Evolutionary conservation across 2,113 vertebrate genomes (phyloP).

Genomic region (Grammomys dolichurus): DNA sequence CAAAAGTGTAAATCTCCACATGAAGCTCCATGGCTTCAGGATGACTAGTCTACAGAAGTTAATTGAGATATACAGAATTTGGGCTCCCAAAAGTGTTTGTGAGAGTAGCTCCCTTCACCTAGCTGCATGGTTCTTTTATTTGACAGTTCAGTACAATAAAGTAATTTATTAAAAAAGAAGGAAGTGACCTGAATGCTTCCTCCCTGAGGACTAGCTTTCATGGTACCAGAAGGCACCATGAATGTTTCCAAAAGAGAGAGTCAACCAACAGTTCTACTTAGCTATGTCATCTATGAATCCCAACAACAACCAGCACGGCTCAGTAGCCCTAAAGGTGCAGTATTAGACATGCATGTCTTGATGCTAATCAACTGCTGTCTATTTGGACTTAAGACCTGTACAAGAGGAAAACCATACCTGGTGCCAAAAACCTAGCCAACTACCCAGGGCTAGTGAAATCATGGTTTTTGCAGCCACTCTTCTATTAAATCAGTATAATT

Average conservation of each 20-base stretch:
- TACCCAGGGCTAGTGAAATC: not conserved
- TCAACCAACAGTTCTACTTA: too few species aligned
- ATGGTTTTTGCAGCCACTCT: not conserved
- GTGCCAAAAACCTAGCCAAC: not conserved
- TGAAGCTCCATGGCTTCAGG: not conserved
- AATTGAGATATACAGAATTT: not conserved
- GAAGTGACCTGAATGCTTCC: not conserved
- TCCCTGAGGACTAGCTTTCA: not conserved
- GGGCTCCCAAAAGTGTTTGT: not conserved
- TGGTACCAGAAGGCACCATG: too few species aligned
- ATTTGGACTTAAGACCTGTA: not conserved
- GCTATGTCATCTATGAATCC: too few species aligned
- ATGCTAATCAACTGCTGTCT: too few species aligned
- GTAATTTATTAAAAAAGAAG: not conserved
- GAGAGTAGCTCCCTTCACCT: not conserved
- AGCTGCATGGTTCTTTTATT: not conserved
- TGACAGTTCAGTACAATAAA: not conserved
- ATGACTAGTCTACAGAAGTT: not conserved
- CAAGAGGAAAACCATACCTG: not conserved
- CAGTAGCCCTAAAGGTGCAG: too few species aligned
- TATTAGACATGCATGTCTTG: too few species aligned
- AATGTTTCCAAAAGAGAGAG: too few species aligned
- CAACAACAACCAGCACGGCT: too few species aligned
- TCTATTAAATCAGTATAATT: not conserved
- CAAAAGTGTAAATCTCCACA: not conserved